These are phyloP conservation scores for Dryadula phaetusa DNA, from an alignment of 2,888 invertebrate species.

Conservation along the genomic window DNA sequence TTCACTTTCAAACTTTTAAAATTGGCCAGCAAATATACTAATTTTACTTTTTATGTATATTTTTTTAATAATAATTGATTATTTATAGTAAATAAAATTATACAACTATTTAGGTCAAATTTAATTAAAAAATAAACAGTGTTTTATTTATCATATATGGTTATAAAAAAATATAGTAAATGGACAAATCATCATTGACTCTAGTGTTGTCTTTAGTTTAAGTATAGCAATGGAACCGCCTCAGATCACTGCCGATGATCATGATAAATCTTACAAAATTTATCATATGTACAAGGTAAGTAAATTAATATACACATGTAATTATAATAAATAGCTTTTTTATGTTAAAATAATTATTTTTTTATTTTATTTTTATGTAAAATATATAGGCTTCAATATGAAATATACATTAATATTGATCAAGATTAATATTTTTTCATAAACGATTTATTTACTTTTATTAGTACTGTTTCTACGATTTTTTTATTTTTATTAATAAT, in stretches of 20 bases:
- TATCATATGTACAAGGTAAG: conserved; percentile 79
- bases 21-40: neutral
- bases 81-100: neutral
- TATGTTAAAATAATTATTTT: neutral
- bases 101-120: neutral
- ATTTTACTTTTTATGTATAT: neutral
- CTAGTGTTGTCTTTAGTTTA: conserved; percentile 55
- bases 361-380: neutral
- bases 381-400: no score
- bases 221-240: conserved; percentile 71
- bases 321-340: conserved; percentile 3
- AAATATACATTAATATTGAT: no score
- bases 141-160: neutral
- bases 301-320: no score
- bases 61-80: neutral
- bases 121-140: neutral
- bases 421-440: no score
- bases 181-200: conserved; percentile 65
- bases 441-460: no score
- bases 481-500: no score
- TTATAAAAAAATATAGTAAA: conserved; percentile 43
- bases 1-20: neutral
- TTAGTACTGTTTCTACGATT: no score
- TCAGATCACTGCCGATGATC: conserved; percentile 66
- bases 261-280: conserved; percentile 74